These are phyloP conservation scores for Rhabdornis inornatus DNA, from an alignment of 2,113 vertebrate species.

Conservation along the genomic window DNA sequence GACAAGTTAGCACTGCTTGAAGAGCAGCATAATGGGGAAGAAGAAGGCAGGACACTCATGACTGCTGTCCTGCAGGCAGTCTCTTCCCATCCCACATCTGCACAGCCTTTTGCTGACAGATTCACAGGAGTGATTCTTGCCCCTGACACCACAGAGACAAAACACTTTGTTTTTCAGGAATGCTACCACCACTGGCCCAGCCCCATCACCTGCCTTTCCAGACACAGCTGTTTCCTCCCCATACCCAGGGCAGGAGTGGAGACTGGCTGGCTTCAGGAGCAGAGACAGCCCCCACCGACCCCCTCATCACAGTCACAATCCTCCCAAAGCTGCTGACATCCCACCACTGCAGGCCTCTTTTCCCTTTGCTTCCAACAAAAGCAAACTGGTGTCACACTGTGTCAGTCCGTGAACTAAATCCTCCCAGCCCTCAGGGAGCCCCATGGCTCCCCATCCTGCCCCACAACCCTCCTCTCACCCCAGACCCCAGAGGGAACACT, in stretches of 20 bases:
- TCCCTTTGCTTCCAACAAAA: neutral
- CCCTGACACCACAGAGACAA: neutral
- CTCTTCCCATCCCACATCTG: too few relatives aligned
- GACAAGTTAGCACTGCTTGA: neutral
- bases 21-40: accelerated
- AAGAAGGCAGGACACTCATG: neutral
- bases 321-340: neutral
- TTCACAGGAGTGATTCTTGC: neutral
- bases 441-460: accelerated
- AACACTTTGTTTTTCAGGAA: neutral
- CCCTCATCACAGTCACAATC: neutral
- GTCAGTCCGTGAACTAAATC: neutral
- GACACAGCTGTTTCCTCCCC: neutral
- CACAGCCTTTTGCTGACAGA: neutral
- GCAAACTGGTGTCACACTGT: neutral
- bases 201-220: neutral
- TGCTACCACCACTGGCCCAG: neutral
- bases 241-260: neutral
- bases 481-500: accelerated
- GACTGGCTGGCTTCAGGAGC: neutral
- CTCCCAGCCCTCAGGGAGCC: neutral
- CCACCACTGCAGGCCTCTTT: neutral
- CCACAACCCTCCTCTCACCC: neutral
- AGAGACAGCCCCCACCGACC: accelerated
- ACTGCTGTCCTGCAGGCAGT: neutral